Evolutionary conservation across 1,140 invertebrate genomes (phyloP), one percentile per base, ranked within the genome.

Genomic region (Drosophila varians): DNA sequence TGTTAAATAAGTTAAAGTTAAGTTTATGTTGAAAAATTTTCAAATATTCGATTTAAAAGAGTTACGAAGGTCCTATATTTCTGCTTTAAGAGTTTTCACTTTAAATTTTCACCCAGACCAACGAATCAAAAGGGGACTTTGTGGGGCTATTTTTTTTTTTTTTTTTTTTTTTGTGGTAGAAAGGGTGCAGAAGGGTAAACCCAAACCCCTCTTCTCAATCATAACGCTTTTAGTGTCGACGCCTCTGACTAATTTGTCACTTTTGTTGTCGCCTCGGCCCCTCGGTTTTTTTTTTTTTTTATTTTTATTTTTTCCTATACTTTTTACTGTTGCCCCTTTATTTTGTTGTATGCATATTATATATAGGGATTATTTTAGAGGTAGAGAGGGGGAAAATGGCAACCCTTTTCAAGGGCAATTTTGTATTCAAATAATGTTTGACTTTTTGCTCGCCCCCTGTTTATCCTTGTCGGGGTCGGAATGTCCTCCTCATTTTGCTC

Each of bases 391-490:
- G 28, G 9, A n/a, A 11, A 42, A 18, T 48, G 47, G 14, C 55
- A 78, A 82, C 77, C 77, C 77, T 82, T 82, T 82, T 82, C 77
- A 82, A 82, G 77, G 77, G 65, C 73, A 65, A 82, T 82, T 82
- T 82, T 60, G 77, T 82, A 82, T 82, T 82, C 77, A 82, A 82
- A 82, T 82, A 82, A 77, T 82, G 77, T 82, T 82, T 82, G 77
- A 64, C 77, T 73, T 80, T 65, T 68, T 79, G 57, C 49, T 65
- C 48, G 34, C 47, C 14, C 14, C 26, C 11, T 21, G 9, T 45
- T 11, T 42, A 14, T 61, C 26, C 28, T 34, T 11, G 56, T 25
- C 38, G 12, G 36, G 36, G 36, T 55, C 58, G 6, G 12, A 8
- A 14, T 5, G 31, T 19, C 9, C 18, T 2, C 21, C 26, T 52